Percentiles rank a stretch among this genome's conserved stretches.
These are phyloP conservation scores for Triplophysa tibetana DNA, from an alignment of 2,113 vertebrate genomes.

Conservation along the genomic window DNA sequence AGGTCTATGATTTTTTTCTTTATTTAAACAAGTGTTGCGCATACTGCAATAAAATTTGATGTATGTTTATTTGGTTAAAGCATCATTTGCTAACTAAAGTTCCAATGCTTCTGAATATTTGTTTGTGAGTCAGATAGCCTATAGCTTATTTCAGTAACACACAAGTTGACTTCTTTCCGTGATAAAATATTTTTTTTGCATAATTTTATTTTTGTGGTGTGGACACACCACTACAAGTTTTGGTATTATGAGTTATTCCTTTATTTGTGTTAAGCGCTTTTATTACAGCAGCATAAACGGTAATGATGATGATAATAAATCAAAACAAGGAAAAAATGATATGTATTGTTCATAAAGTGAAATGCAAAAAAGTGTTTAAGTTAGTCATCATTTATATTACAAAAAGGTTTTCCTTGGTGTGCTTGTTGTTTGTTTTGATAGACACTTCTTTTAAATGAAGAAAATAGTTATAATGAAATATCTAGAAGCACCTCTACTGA, in stretches of 20 bases:
- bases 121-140: no score
- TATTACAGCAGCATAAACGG: slow-evolving; percentile 33
- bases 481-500: slow-evolving; percentile 73
- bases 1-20: slow-evolving; percentile 40
- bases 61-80: slow-evolving; percentile 52
- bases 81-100: slow-evolving; percentile 51
- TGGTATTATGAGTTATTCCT: not conserved
- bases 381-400: no score
- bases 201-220: slow-evolving; percentile 7
- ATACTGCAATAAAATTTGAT: slow-evolving; percentile 64
- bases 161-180: not conserved
- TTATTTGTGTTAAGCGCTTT: not conserved
- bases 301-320: slow-evolving; percentile 74
- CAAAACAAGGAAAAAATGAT: slow-evolving; percentile 46
- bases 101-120: not conserved
- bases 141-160: slow-evolving; percentile 24
- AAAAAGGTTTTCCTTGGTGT: not conserved
- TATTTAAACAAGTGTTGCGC: slow-evolving; percentile 52
- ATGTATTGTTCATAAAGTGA: not conserved
- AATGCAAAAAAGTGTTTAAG: not conserved
- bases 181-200: slow-evolving; percentile 5
- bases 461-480: not conserved
- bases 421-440: slow-evolving; percentile 1
- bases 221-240: not conserved
- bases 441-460: slow-evolving; percentile 48